Evolutionary conservation across 1,140 invertebrate genomes (phyloP).

Genomic region (Phocides pigmalion): DNA sequence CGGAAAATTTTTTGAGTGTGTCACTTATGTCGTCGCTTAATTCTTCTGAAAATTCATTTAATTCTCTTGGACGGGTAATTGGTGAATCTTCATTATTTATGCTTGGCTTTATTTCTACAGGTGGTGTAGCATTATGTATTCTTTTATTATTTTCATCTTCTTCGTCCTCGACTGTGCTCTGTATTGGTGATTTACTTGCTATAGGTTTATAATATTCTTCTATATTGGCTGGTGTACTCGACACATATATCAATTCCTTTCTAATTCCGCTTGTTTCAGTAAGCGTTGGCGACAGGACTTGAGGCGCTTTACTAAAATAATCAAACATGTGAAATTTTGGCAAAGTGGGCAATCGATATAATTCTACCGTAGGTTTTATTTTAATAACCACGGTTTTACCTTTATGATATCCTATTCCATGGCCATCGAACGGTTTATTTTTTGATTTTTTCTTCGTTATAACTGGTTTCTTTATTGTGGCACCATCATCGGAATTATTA

Average conservation of each 20-base stretch:
- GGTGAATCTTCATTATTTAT: not conserved
- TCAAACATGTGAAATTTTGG: conserved; percentile 67
- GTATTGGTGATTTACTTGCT: not conserved
- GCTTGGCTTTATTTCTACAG: too few species aligned
- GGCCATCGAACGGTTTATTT: conserved; percentile 73
- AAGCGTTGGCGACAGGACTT: conserved; percentile 55
- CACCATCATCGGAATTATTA: conserved; percentile 40
- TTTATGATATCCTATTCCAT: conserved; percentile 77
- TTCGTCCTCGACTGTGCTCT: not conserved
- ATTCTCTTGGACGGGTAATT: not conserved
- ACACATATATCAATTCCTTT: conserved; percentile 48
- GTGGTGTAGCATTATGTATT: not conserved
- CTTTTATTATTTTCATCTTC: not conserved
- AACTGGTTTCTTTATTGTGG: conserved; percentile 37
- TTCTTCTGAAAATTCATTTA: conserved; percentile 5
- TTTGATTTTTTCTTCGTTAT: conserved; percentile 59
- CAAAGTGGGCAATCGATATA: conserved; percentile 52
- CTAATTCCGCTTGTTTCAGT: conserved; percentile 53
- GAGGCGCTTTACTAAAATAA: conserved; percentile 76
- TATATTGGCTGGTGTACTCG: conserved; percentile 24
- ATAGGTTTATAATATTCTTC: conserved; percentile 11
- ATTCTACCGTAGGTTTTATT: conserved; percentile 59
- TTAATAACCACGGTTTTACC: conserved; percentile 78
- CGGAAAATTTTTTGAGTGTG: not conserved
- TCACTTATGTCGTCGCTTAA: not conserved